Conservation (phyloP, 2,888 invertebrate species). For the Epicampocera succincta region DNA sequence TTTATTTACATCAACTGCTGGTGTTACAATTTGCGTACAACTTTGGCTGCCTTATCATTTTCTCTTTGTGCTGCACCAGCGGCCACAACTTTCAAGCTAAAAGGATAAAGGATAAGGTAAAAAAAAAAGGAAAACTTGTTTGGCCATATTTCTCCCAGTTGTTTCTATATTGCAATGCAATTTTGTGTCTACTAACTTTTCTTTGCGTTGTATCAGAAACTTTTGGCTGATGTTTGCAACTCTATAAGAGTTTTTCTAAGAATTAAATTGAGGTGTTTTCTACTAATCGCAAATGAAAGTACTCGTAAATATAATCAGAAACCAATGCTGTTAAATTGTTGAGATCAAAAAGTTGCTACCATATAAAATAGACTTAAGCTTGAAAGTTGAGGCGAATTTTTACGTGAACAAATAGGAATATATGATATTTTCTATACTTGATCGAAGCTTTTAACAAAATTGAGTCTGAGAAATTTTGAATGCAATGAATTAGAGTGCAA, state of each 20-base stretch:
- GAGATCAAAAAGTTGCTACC: background rate
- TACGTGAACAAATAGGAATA: too few species aligned
- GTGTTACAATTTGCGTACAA: conserved; percentile 22
- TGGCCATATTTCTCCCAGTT: conserved; percentile 20
- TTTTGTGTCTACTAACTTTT: conserved; percentile 44
- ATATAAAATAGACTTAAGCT: too few species aligned
- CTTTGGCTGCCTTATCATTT: conserved; percentile 20
- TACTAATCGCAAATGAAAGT: background rate
- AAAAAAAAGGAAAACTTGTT: conserved; percentile 19
- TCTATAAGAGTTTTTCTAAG: conserved; percentile 30
- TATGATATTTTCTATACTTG: too few species aligned
- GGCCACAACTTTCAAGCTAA: conserved; percentile 17
- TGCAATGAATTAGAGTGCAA: too few species aligned
- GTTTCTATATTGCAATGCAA: conserved; percentile 22
- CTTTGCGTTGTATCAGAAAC: conserved; percentile 9
- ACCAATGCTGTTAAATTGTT: conserved; percentile 3
- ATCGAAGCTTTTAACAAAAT: too few species aligned
- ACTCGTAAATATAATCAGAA: background rate
- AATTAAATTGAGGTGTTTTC: background rate
- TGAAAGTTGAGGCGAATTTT: too few species aligned
- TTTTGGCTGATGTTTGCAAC: conserved; percentile 40
- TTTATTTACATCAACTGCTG: conserved; percentile 15
- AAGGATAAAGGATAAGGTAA: too few species aligned
- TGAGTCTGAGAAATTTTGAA: too few species aligned
- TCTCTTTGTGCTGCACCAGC: conserved; percentile 1